Conservation (phyloP, 2,113 vertebrate species). For the Tylochromis polylepis region DNA sequence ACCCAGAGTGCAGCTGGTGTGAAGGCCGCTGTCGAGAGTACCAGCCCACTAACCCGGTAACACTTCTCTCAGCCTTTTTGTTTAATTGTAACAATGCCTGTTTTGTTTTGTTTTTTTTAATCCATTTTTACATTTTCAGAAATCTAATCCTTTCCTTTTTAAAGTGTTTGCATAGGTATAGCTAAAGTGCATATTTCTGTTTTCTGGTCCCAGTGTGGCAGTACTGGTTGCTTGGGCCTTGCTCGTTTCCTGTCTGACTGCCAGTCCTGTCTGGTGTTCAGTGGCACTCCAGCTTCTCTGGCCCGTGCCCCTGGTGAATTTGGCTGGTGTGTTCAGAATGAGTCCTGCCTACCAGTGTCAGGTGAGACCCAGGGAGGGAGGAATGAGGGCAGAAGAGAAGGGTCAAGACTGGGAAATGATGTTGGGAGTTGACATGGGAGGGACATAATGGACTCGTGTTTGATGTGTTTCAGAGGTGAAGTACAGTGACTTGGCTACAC, state of each 20-base stretch:
- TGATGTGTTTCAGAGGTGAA: constrained; percentile 17
- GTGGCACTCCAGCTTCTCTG: constrained; percentile 67
- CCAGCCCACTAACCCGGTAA: constrained; percentile 76
- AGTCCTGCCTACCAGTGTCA: constrained; percentile 85
- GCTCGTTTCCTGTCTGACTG: constrained; percentile 86
- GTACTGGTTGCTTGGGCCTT: constrained; percentile 84
- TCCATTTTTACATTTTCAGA: background rate
- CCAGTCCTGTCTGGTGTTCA: constrained; percentile 88
- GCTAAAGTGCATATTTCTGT: background rate
- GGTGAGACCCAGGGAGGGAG: constrained; percentile 76
- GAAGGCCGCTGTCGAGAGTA: constrained; percentile 84
- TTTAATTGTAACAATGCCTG: background rate
- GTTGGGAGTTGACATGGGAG: constrained; percentile 51
- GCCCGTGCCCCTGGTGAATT: constrained; percentile 77
- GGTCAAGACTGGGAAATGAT: background rate
- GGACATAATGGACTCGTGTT: constrained; percentile 36
- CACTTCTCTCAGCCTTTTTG: background rate
- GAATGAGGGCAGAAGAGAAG: constrained; percentile 37
- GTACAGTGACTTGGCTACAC: constrained; percentile 29
- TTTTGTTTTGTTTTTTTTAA: background rate
- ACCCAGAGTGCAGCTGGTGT: constrained; percentile 91
- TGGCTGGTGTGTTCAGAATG: constrained; percentile 93
- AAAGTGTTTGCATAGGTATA: background rate
- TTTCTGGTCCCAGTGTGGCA: constrained; percentile 76
- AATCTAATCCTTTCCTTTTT: background rate